These are phyloP conservation scores for Mesodorylaimus sp. DNA, from an alignment of 2,888 invertebrate genomes.

Conservation along the genomic window DNA sequence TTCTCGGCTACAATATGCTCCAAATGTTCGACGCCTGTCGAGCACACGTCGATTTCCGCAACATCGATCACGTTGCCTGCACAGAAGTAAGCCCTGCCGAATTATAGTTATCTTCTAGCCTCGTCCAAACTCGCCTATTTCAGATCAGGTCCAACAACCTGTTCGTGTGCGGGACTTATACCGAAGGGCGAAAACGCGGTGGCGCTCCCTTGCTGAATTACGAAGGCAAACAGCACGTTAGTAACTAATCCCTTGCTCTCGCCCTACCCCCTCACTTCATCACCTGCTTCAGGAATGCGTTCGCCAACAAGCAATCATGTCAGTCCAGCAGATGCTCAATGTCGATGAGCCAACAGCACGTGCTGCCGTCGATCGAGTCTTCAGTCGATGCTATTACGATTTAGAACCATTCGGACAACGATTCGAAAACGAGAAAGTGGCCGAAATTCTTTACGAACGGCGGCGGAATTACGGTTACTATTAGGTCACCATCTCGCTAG, in stretches of 20 bases:
- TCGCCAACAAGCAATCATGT: neutral
- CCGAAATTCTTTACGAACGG: neutral
- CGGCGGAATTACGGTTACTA: neutral
- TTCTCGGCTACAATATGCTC: constrained; percentile 9
- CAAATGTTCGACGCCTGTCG: constrained; percentile 11
- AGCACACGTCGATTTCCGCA: constrained; percentile 7
- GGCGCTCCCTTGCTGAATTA: too few relatives aligned
- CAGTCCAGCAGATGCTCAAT: neutral
- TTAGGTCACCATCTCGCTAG: too few relatives aligned
- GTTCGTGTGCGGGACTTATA: too few relatives aligned
- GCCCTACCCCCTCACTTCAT: too few relatives aligned
- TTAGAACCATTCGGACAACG: neutral
- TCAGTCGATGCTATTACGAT: neutral
- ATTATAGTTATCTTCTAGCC: too few relatives aligned
- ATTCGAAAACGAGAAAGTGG: neutral
- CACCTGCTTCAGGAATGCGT: too few relatives aligned
- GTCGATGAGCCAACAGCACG: too few relatives aligned
- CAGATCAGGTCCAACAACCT: neutral
- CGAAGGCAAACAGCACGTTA: too few relatives aligned
- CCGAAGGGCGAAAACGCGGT: too few relatives aligned
- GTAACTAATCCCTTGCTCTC: too few relatives aligned
- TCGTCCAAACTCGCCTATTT: neutral
- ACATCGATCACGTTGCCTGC: constrained; percentile 11
- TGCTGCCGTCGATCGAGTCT: neutral
- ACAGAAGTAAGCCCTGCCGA: constrained; percentile 10